These are phyloP conservation scores for Oplegnathus fasciatus DNA, from an alignment of 2,113 vertebrate genomes.

Conservation along the genomic window DNA sequence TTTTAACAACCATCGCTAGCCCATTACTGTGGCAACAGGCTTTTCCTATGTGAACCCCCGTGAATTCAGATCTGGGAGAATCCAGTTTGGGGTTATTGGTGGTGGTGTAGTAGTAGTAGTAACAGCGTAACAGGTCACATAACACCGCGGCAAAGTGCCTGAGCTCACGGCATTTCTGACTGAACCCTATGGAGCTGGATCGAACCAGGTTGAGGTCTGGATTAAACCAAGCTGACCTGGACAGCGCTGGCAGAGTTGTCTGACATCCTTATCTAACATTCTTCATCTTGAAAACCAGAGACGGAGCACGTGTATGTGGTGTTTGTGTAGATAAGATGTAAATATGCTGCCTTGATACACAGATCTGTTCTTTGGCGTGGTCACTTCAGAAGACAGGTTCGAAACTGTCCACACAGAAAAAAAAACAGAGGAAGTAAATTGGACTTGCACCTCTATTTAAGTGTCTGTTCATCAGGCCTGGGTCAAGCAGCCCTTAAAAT, in stretches of 20 bases:
- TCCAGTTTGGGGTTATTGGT: slow-evolving; percentile 16
- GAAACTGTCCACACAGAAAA: slow-evolving; percentile 43
- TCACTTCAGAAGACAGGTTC: slow-evolving; percentile 64
- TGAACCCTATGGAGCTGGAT: background rate
- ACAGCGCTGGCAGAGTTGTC: slow-evolving; percentile 25
- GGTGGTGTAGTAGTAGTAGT: background rate
- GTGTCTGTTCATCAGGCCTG: slow-evolving; percentile 61
- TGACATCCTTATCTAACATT: slow-evolving; percentile 49
- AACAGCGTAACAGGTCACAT: slow-evolving; percentile 18
- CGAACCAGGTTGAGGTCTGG: background rate
- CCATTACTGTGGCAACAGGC: slow-evolving; percentile 5
- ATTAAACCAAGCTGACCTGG: slow-evolving; percentile 13
- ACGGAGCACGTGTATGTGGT: slow-evolving; percentile 24
- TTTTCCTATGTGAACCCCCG: slow-evolving; percentile 20
- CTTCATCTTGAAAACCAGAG: slow-evolving; percentile 44
- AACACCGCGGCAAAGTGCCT: background rate
- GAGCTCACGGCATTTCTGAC: slow-evolving; percentile 1
- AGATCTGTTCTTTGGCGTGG: slow-evolving; percentile 82
- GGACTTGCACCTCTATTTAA: slow-evolving; percentile 41
- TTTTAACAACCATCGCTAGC: slow-evolving; percentile 22
- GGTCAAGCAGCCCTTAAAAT: slow-evolving; percentile 48
- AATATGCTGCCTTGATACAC: slow-evolving; percentile 63
- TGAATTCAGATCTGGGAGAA: slow-evolving; percentile 42
- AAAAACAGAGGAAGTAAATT: slow-evolving; percentile 53
- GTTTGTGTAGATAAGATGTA: slow-evolving; percentile 45